Evolutionary conservation across 1,140 invertebrate genomes (phyloP).

Genomic region (Drosophila ogumai): DNA sequence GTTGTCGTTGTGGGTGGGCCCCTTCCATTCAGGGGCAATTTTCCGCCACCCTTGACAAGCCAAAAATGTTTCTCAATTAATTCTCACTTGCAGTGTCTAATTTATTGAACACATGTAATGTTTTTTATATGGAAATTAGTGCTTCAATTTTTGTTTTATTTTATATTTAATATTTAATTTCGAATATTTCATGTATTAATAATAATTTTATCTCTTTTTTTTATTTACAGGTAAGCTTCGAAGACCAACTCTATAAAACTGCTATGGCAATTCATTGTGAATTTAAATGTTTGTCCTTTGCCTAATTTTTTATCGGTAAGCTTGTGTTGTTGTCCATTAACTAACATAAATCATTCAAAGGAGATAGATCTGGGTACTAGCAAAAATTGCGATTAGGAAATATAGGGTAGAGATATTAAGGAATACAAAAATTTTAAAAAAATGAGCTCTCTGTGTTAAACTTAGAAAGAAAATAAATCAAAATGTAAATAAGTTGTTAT

Average conservation of each 20-base stretch:
- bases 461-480: too few species aligned
- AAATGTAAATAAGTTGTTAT: too few species aligned
- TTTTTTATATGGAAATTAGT: background rate
- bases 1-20: conserved; percentile 30
- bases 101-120: conserved; percentile 1
- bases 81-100: conserved; percentile 2
- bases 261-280: conserved; percentile 4
- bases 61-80: conserved; percentile 22
- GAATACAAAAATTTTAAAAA: too few species aligned
- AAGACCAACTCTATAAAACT: conserved; percentile 1
- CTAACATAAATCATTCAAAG: conserved; percentile 19
- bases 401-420: too few species aligned
- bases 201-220: background rate
- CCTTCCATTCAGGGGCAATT: conserved; percentile 22
- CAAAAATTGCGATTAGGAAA: too few species aligned
- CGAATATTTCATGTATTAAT: conserved; percentile 23
- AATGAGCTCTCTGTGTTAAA: too few species aligned
- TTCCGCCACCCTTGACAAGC: conserved; percentile 45
- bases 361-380: too few species aligned
- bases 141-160: background rate
- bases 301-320: conserved; percentile 26
- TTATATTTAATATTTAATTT: background rate
- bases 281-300: conserved; percentile 6
- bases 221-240: conserved; percentile 71
- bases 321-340: conserved; percentile 29